These are phyloP conservation scores for Rhagoletis zephyria DNA, from an alignment of 1,140 invertebrate genomes.

Conservation along the genomic window DNA sequence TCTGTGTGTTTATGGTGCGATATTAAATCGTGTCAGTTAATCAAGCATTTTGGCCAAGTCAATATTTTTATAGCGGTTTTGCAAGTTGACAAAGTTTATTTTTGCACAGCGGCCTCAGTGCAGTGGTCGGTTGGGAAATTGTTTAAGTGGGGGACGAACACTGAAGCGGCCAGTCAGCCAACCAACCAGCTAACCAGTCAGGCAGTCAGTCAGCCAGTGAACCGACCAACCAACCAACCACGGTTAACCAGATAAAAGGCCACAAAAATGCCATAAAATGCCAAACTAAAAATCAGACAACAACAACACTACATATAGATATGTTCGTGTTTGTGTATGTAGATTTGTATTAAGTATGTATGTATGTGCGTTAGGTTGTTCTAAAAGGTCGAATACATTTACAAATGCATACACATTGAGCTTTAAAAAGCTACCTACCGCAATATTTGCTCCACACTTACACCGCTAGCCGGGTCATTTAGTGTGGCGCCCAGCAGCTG, in stretches of 20 bases:
- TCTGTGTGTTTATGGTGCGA: neutral
- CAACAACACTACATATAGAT: neutral
- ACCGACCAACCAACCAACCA: conserved; percentile 64
- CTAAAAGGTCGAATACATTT: neutral
- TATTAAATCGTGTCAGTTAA: conserved; percentile 53
- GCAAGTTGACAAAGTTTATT: conserved; percentile 58
- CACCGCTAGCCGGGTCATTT: neutral
- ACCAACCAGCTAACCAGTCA: neutral
- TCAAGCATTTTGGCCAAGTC: conserved; percentile 56
- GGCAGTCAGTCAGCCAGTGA: neutral
- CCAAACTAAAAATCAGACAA: conserved; percentile 69
- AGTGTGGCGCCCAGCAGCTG: neutral
- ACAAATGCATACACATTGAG: neutral
- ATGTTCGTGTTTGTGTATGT: neutral
- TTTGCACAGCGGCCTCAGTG: conserved; percentile 47
- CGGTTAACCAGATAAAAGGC: conserved; percentile 73
- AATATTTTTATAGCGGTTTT: conserved; percentile 59
- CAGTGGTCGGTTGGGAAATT: conserved; percentile 46
- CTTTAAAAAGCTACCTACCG: conserved; percentile 48
- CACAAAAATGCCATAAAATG: conserved; percentile 74
- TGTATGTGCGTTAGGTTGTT: conserved; percentile 14
- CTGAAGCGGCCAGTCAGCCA: neutral
- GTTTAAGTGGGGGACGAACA: neutral
- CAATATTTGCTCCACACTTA: conserved; percentile 18
- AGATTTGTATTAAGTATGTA: neutral